Evolutionary conservation across 2,113 vertebrate genomes (phyloP), one percentile per base, ranked within the genome.

Genomic region (Ciconia boyciana): DNA sequence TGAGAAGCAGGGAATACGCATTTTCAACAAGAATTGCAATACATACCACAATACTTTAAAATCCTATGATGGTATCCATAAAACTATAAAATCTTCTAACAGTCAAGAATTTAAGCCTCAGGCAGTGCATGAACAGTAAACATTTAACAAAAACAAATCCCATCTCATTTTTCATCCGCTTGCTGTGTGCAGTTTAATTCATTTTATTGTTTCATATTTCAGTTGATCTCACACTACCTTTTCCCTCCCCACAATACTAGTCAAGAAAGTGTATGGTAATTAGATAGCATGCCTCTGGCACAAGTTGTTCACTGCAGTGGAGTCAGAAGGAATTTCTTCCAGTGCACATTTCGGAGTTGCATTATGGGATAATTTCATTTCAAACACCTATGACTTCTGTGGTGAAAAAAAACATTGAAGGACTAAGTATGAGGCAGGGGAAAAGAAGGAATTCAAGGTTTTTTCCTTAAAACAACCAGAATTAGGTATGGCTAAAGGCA

Each of bases 201-300:
- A 3, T 91, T 94, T 93, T 77, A 87, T 91, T 94, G 77, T 90
- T 90, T 91, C 62, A 54, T 96, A 87, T 97, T 89, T 72, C 48
- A 51, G 48, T 34, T 54, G 74, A 90, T 96, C 19, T 48, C 81
- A 80, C 36, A 69, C 36, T 77, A 80, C 44, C 76, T 66, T 83
- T 64, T 81, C 31, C 8, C 8, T 93, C 76, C 83, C 25, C 49
- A 88, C 71, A 43, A 10, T 8, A 60, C 61, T 49, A 95, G 91
- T 94, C 92, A 89, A 52, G 54, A 90, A 81, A 57, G 62, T 71
- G 43, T 51, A 81, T 96, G 78, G 46, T 74, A 96, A 94, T 97
- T 82, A 57, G 94, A 85, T 85, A 93, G 65, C 80, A 46, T 78
- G 93, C 75, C 93, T 94, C 66, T 76, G 93, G 96, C 74, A 94